These are phyloP conservation scores for Tetramorium alpestre DNA, from an alignment of 1,140 invertebrate genomes.

Conservation along the genomic window DNA sequence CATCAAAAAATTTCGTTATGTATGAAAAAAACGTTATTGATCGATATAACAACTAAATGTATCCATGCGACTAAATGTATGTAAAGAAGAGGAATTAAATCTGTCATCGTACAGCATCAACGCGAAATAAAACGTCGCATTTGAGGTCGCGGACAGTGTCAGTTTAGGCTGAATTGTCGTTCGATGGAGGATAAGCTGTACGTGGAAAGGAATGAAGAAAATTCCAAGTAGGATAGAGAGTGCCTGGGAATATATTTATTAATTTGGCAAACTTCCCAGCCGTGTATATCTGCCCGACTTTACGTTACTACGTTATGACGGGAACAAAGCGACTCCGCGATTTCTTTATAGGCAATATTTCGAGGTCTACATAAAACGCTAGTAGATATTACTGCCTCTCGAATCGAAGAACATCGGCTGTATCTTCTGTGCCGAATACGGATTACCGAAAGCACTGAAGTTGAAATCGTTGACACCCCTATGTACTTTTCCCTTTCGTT, in stretches of 20 bases:
- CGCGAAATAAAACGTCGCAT: slow-evolving; percentile 4
- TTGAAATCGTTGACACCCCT: background rate
- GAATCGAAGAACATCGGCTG: background rate
- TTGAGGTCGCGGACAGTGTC: background rate
- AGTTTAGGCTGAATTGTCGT: background rate
- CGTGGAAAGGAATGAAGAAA: slow-evolving; percentile 10
- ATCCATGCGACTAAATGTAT: background rate
- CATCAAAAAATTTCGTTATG: background rate
- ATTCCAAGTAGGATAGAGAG: slow-evolving; percentile 64
- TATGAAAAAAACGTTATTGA: background rate
- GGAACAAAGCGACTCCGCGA: slow-evolving; percentile 84
- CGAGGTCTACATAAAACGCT: slow-evolving; percentile 79
- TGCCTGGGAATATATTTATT: slow-evolving; percentile 84
- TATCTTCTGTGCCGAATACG: background rate
- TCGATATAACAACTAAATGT: background rate
- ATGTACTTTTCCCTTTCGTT: background rate
- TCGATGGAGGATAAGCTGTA: slow-evolving; percentile 11
- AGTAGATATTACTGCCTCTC: slow-evolving; percentile 80
- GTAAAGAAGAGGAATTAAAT: background rate
- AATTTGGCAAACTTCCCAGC: slow-evolving; percentile 84
- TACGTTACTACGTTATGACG: slow-evolving; percentile 84
- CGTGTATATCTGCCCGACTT: slow-evolving; percentile 77
- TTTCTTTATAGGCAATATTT: slow-evolving; percentile 86
- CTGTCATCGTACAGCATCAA: background rate
- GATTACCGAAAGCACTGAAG: background rate